Percentiles rank a stretch among this genome's conserved stretches.
These are phyloP conservation scores for Phymastichus coffea DNA, from an alignment of 1,140 invertebrate species.

Conservation along the genomic window DNA sequence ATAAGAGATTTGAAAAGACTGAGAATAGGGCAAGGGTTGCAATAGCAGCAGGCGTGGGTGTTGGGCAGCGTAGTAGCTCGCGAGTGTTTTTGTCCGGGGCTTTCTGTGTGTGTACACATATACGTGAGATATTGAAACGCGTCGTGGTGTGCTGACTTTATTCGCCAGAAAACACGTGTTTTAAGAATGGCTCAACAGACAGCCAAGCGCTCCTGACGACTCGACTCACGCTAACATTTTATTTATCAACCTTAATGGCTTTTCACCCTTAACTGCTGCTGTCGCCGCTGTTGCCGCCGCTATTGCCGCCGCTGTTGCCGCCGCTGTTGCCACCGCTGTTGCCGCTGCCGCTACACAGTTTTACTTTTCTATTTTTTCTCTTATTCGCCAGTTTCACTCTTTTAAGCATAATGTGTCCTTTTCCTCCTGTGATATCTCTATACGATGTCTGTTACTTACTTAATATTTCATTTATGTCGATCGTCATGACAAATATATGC, in stretches of 20 bases:
- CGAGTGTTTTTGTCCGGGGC: not conserved
- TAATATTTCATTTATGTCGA: too few relatives aligned
- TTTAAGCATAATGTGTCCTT: too few relatives aligned
- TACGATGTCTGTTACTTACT: too few relatives aligned
- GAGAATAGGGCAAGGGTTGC: constrained; percentile 1
- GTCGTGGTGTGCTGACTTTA: constrained; percentile 9
- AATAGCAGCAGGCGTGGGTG: too few relatives aligned
- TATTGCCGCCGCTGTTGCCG: not conserved
- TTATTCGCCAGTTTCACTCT: too few relatives aligned
- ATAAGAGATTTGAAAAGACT: not conserved
- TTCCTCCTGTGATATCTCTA: too few relatives aligned
- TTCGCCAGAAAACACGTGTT: constrained; percentile 20
- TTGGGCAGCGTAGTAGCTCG: too few relatives aligned
- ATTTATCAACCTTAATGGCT: constrained; percentile 54
- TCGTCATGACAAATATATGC: too few relatives aligned
- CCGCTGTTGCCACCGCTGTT: constrained; percentile 8
- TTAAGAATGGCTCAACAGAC: constrained; percentile 44
- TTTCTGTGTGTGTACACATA: not conserved
- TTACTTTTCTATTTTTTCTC: constrained; percentile 3
- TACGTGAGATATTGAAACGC: constrained; percentile 28
- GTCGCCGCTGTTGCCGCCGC: too few relatives aligned
- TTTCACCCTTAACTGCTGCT: constrained; percentile 41
- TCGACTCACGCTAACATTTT: constrained; percentile 49
- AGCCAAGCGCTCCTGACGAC: too few relatives aligned
- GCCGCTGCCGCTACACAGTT: too few relatives aligned